Conservation (phyloP, 2,888 invertebrate genomes). For the Volucella zonaria region DNA sequence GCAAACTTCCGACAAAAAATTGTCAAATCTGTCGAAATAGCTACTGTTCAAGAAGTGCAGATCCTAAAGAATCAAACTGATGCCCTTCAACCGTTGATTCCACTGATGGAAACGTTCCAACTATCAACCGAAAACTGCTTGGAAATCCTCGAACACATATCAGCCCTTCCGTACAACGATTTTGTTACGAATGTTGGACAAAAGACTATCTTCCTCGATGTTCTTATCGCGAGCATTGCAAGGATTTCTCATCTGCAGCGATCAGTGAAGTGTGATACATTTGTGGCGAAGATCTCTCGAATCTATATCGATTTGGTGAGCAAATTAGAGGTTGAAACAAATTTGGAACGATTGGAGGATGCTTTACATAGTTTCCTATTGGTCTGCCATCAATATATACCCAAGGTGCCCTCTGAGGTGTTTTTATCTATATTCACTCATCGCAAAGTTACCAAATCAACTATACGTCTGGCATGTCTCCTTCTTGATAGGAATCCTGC, state of each 20-base stretch:
- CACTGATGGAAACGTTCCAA: conserved; percentile 78
- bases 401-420: conserved; percentile 83
- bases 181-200: conserved; percentile 77
- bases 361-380: conserved; percentile 85
- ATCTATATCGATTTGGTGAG: conserved; percentile 83
- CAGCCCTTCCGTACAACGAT: conserved; percentile 79
- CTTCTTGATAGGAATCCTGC: conserved; percentile 83
- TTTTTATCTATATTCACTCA: conserved; percentile 84
- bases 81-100: conserved; percentile 77
- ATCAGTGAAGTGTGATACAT: conserved; percentile 77
- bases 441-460: conserved; percentile 84
- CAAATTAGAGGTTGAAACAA: conserved; percentile 82
- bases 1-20: conserved; percentile 79
- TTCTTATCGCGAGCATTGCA: conserved; percentile 83
- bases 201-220: conserved; percentile 83
- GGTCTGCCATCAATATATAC: conserved; percentile 85
- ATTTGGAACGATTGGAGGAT: conserved; percentile 84
- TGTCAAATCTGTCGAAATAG: conserved; percentile 78
- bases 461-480: conserved; percentile 84
- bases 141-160: conserved; percentile 79
- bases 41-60: conserved; percentile 63
- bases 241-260: conserved; percentile 82
- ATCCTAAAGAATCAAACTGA: conserved; percentile 52
- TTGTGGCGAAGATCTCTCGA: conserved; percentile 81
- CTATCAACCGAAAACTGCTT: conserved; percentile 77